phyloP scores from a whole-genome alignment of 1,140 invertebrate species.

The Zaprionus capensis region DNA sequence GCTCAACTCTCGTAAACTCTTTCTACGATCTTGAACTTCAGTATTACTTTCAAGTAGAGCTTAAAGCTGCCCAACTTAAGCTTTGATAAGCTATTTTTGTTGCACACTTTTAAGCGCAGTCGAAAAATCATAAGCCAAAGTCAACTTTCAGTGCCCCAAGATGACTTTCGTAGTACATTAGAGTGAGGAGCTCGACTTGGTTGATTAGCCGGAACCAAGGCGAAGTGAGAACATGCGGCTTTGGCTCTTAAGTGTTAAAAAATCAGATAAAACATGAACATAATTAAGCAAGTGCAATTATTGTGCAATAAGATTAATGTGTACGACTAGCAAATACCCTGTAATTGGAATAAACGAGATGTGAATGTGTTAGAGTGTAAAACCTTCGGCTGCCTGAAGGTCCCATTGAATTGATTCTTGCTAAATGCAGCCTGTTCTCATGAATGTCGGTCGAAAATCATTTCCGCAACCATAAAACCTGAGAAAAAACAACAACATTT shows the following conservation, averaged over 20 bases:
- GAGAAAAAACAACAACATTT: slow-evolving; percentile 7
- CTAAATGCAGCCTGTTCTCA: slow-evolving; percentile 11
- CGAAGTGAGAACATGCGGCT: neutral
- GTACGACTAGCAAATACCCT: slow-evolving; percentile 17
- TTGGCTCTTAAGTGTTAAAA: slow-evolving; percentile 2
- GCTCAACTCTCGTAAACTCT: too few relatives aligned
- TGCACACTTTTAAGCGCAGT: slow-evolving; percentile 23
- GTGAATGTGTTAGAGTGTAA: neutral
- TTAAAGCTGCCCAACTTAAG: neutral
- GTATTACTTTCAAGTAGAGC: neutral
- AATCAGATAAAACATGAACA: slow-evolving; percentile 7
- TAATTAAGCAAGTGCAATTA: slow-evolving; percentile 11
- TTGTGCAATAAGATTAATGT: slow-evolving; percentile 1
- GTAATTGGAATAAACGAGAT: too few relatives aligned
- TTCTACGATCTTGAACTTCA: too few relatives aligned
- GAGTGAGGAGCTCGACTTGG: neutral
- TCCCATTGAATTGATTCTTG: neutral
- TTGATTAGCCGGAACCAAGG: slow-evolving; percentile 2
- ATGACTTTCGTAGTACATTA: neutral
- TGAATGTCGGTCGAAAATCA: slow-evolving; percentile 45
- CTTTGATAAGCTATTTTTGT: neutral
- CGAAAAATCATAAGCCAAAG: neutral
- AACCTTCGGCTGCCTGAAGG: neutral
- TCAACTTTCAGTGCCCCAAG: neutral
- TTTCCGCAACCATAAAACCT: slow-evolving; percentile 69